A percentile compares a stretch with the other conserved stretches of the same genome.
These are phyloP conservation scores for Philonicus albiceps DNA, from an alignment of 2,888 invertebrate species.

Conservation along the genomic window DNA sequence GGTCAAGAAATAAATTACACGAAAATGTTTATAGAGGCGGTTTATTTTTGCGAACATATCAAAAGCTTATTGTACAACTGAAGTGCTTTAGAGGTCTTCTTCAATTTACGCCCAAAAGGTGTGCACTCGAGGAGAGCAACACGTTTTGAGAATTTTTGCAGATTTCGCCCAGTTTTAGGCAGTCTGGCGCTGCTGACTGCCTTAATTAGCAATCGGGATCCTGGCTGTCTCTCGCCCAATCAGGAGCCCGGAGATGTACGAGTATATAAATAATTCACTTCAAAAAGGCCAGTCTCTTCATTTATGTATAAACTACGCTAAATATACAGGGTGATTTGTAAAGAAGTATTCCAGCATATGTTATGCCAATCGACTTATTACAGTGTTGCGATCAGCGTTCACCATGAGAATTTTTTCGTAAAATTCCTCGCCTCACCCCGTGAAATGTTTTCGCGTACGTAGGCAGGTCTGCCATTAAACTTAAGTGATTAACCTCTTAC, in stretches of 20 bases:
- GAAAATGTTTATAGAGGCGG: background rate
- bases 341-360: no score
- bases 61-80: background rate
- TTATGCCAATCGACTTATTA: no score
- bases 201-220: background rate
- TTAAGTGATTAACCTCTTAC: no score
- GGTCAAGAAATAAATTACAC: conserved; percentile 28
- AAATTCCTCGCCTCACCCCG: no score
- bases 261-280: background rate
- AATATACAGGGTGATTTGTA: no score
- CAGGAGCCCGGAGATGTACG: background rate
- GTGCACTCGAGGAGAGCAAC: background rate
- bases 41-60: background rate
- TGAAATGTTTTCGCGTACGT: no score
- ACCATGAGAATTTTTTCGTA: no score
- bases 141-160: background rate
- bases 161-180: background rate
- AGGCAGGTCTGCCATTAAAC: no score
- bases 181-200: background rate
- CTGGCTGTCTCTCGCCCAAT: background rate
- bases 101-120: background rate
- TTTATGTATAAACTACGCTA: background rate
- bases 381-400: no score
- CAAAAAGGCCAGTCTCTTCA: background rate
- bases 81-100: background rate